Evolutionary conservation across 2,888 invertebrate genomes (phyloP).

Genomic region (Orthosia cruda): DNA sequence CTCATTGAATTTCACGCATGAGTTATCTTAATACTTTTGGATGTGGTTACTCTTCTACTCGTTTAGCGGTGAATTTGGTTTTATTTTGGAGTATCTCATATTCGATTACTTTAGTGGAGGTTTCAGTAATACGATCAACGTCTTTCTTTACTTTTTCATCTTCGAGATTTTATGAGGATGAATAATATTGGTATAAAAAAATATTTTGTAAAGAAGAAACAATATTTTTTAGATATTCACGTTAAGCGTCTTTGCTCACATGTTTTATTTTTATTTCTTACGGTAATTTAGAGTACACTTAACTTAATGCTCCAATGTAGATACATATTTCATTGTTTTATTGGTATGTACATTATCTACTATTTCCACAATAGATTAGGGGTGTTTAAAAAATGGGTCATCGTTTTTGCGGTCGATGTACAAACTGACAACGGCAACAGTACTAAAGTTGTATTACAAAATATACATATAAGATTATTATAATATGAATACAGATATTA

Average conservation of each 20-base stretch:
- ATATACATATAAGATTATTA: background rate
- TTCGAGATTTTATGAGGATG: constrained; percentile 35
- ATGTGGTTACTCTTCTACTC: constrained; percentile 60
- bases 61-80: constrained; percentile 43
- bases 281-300: background rate
- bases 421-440: background rate
- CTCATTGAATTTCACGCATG: constrained; percentile 43
- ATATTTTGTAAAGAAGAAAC: constrained; percentile 8
- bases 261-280: background rate
- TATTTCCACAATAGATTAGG: background rate
- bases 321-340: background rate
- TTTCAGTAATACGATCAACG: constrained; percentile 52
- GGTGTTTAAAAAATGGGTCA: background rate
- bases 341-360: background rate
- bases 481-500: background rate
- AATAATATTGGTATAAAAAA: constrained; percentile 39
- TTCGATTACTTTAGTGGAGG: constrained; percentile 48
- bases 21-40: constrained; percentile 39
- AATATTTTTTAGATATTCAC: constrained; percentile 6
- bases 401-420: background rate
- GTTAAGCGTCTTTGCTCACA: background rate
- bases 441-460: background rate
- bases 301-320: background rate
- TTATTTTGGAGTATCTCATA: constrained; percentile 52
- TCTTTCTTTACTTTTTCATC: constrained; percentile 48